These are phyloP conservation scores for Pogonophryne albipinna DNA, from an alignment of 2,797 vertebrate genomes.

Conservation along the genomic window DNA sequence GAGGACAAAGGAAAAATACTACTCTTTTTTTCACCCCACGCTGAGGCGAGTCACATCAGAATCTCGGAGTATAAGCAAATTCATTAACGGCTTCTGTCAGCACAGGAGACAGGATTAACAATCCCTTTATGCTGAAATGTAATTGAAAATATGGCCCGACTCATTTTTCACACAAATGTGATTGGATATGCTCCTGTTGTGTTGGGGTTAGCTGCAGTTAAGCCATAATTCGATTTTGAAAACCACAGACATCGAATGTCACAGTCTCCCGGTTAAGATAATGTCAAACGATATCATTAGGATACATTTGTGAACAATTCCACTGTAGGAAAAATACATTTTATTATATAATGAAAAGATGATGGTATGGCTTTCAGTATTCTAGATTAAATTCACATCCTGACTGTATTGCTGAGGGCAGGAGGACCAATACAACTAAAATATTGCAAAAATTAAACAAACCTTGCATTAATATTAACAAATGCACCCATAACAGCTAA, in stretches of 20 bases:
- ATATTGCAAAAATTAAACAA: constrained; percentile 24
- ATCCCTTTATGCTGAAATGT: constrained; percentile 85
- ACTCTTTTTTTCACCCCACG: constrained; percentile 31
- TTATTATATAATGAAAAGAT: constrained; percentile 36
- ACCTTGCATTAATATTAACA: constrained; percentile 19
- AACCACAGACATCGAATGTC: constrained; percentile 57
- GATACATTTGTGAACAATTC: constrained; percentile 52
- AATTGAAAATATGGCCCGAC: constrained; percentile 84
- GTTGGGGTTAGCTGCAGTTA: constrained; percentile 77
- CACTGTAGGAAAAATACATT: constrained; percentile 24
- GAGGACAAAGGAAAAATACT: constrained; percentile 66
- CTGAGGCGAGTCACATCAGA: constrained; percentile 71
- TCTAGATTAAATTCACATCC: constrained; percentile 30
- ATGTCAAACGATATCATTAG: constrained; percentile 68
- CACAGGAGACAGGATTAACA: constrained; percentile 83
- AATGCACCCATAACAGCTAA: neutral
- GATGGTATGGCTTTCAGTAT: constrained; percentile 26
- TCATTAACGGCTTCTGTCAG: constrained; percentile 84
- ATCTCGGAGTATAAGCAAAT: constrained; percentile 84
- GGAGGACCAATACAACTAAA: constrained; percentile 7
- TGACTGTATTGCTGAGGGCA: neutral
- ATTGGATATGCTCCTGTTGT: constrained; percentile 83
- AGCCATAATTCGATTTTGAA: constrained; percentile 81
- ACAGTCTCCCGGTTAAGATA: constrained; percentile 64
- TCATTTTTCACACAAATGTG: constrained; percentile 85